phyloP scores from a whole-genome alignment of 2,113 vertebrate genomes.

The Synchiropus splendidus region DNA sequence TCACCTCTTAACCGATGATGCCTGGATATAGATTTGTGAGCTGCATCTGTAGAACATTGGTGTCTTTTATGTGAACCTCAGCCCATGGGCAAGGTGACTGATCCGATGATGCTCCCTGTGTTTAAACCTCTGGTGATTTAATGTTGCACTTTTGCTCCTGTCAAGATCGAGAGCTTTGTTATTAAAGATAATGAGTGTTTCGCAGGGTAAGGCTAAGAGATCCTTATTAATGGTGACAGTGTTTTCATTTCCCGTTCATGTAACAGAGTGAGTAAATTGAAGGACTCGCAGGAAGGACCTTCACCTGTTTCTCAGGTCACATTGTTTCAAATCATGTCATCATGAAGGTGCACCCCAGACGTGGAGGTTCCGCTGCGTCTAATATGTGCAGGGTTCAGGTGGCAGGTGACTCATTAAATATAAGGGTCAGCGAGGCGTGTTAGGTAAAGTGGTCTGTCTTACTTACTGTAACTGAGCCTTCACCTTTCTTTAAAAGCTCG shows the following conservation, averaged over 20 bases:
- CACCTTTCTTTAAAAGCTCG: slow-evolving; percentile 3
- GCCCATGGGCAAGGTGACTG: too few relatives aligned
- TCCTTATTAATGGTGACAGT: slow-evolving; percentile 29
- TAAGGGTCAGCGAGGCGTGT: too few relatives aligned
- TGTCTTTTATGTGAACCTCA: too few relatives aligned
- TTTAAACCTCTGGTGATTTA: not conserved
- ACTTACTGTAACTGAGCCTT: not conserved
- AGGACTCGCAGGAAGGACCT: slow-evolving; percentile 32
- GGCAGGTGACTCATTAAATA: too few relatives aligned
- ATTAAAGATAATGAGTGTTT: slow-evolving; percentile 13
- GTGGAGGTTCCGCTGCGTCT: not conserved
- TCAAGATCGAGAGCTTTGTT: not conserved
- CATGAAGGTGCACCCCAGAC: slow-evolving; percentile 9
- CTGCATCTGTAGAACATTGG: too few relatives aligned
- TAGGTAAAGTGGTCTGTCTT: not conserved
- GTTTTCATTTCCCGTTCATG: slow-evolving; percentile 31
- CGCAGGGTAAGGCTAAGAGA: slow-evolving; percentile 7
- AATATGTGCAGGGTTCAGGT: too few relatives aligned
- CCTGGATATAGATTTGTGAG: too few relatives aligned
- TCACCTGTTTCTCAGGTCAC: slow-evolving; percentile 24
- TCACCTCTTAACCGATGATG: too few relatives aligned
- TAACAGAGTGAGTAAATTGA: slow-evolving; percentile 34
- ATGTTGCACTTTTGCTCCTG: too few relatives aligned
- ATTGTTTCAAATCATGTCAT: slow-evolving; percentile 13
- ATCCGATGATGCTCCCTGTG: not conserved